Evolutionary conservation across 2,888 invertebrate genomes (phyloP).

Genomic region (Gerris lacustris): DNA sequence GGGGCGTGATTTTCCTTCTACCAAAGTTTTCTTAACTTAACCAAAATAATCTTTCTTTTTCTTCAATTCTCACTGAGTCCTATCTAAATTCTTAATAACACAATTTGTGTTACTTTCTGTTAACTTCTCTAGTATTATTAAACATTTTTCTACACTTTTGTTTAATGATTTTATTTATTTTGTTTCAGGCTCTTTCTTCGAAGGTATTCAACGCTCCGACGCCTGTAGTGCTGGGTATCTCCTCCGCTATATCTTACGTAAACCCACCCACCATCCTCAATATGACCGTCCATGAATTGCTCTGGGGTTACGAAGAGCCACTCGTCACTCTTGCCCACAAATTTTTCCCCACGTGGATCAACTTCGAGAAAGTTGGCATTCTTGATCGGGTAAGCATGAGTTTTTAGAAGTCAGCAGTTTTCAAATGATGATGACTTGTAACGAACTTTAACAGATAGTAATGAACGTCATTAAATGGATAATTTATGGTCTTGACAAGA

Average conservation of each 20-base stretch:
- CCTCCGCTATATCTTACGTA: conserved; percentile 45
- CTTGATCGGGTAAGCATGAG: conserved; percentile 58
- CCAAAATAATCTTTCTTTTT: too few species aligned
- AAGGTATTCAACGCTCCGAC: conserved; percentile 43
- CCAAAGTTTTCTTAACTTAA: too few species aligned
- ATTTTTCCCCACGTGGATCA: conserved; percentile 63
- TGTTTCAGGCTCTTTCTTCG: conserved; percentile 45
- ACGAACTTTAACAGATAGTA: not conserved
- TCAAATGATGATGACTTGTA: not conserved
- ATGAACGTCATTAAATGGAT: too few species aligned
- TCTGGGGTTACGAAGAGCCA: conserved; percentile 73
- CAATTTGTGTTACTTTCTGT: too few species aligned
- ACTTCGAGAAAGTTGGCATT: conserved; percentile 67
- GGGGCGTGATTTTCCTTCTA: too few species aligned
- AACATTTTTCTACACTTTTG: too few species aligned
- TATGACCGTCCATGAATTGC: conserved; percentile 52
- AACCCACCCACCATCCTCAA: conserved; percentile 51
- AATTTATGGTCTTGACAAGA: too few species aligned
- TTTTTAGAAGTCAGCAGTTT: not conserved
- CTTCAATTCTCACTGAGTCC: too few species aligned
- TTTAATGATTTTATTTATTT: too few species aligned
- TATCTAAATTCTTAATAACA: too few species aligned
- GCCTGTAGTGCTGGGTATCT: conserved; percentile 48
- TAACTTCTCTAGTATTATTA: too few species aligned
- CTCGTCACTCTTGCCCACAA: conserved; percentile 56